Percentiles rank a stretch among this genome's conserved stretches.
Conservation (phyloP, 2,888 invertebrate species). For the Antheraea assamensis region DNA sequence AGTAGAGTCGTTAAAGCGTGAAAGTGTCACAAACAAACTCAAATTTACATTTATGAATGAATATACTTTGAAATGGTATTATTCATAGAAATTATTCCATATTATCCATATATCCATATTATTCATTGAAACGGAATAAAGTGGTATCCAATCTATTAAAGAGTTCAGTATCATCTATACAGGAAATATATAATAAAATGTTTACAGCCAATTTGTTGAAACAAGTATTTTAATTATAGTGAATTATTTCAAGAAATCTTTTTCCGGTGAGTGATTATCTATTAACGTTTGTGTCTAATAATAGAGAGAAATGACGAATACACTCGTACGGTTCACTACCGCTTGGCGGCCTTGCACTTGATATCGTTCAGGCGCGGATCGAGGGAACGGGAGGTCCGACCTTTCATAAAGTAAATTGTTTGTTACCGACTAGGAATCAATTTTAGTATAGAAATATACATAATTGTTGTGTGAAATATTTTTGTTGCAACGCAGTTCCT, state of each 20-base stretch:
- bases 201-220: not conserved
- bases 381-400: not conserved
- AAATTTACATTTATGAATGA: too few species aligned
- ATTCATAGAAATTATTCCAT: too few species aligned
- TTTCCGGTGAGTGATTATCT: slow-evolving; percentile 23
- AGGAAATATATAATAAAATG: not conserved
- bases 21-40: too few species aligned
- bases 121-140: not conserved
- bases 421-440: not conserved
- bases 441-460: not conserved
- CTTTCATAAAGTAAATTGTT: not conserved
- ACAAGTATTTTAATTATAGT: slow-evolving; percentile 17
- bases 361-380: slow-evolving; percentile 15
- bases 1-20: too few species aligned
- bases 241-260: slow-evolving; percentile 27
- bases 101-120: too few species aligned
- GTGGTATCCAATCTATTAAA: not conserved
- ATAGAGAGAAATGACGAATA: slow-evolving; percentile 45
- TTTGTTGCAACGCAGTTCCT: too few species aligned
- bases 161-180: not conserved
- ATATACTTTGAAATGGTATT: too few species aligned
- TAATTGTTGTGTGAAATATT: too few species aligned
- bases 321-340: slow-evolving; percentile 25
- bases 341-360: slow-evolving; percentile 41
- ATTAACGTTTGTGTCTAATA: slow-evolving; percentile 31